Evolutionary conservation across 2,888 invertebrate genomes (phyloP).

Genomic region (Deilephila porcellus): DNA sequence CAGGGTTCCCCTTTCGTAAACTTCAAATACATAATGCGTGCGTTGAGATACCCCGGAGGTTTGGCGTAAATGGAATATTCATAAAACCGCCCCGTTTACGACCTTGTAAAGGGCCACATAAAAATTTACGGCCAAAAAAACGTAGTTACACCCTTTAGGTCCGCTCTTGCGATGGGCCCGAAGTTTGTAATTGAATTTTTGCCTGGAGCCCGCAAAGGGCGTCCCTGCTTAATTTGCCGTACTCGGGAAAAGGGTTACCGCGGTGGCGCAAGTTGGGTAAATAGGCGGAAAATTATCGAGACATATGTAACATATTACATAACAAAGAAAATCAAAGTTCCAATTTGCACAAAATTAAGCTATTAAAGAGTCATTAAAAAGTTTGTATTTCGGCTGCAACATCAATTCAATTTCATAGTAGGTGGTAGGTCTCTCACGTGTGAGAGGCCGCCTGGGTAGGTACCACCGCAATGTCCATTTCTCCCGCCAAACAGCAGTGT

Average conservation of each 20-base stretch:
- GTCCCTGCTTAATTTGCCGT: conserved; percentile 80
- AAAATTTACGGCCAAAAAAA: conserved; percentile 81
- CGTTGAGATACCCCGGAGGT: conserved; percentile 57
- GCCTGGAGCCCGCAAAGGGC: conserved; percentile 83
- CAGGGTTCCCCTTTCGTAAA: conserved; percentile 51
- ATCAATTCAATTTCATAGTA: too few relatives aligned
- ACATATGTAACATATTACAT: too few relatives aligned
- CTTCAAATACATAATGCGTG: conserved; percentile 59
- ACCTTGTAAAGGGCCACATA: conserved; percentile 81
- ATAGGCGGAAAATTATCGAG: neutral
- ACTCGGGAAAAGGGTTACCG: conserved; percentile 74
- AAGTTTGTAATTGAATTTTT: conserved; percentile 85
- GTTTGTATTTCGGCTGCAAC: too few relatives aligned
- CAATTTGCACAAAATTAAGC: too few relatives aligned
- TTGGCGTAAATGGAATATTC: conserved; percentile 79
- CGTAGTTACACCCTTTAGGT: conserved; percentile 72
- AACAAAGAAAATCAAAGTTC: too few relatives aligned
- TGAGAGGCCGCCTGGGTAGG: too few relatives aligned
- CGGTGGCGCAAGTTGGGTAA: conserved; percentile 43
- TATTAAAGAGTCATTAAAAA: too few relatives aligned
- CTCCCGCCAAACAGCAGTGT: too few relatives aligned
- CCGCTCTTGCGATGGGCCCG: conserved; percentile 78
- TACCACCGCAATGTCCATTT: too few relatives aligned
- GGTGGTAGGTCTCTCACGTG: too few relatives aligned
- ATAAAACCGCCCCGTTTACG: conserved; percentile 81